Evolutionary conservation across 2,888 invertebrate species (phyloP).

Genomic region (Andrena haemorrhoa): DNA sequence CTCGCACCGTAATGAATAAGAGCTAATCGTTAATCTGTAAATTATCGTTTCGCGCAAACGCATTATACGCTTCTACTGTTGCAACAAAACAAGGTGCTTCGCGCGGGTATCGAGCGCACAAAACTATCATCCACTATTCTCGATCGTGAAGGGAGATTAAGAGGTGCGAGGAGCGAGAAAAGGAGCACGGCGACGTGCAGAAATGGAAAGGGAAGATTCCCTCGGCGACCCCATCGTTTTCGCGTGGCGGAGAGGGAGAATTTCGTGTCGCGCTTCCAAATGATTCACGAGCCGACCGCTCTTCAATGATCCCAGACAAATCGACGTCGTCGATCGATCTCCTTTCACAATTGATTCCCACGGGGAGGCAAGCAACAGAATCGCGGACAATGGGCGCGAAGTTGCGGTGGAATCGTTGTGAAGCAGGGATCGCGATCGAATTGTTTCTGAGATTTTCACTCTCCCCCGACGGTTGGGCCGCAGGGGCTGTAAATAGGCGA

Average conservation of each 20-base stretch:
- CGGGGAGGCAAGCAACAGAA: not conserved
- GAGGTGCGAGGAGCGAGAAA: slow-evolving; percentile 32
- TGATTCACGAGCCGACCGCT: slow-evolving; percentile 5
- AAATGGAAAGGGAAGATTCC: slow-evolving; percentile 14
- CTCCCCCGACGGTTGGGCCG: not conserved
- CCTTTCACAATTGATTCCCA: slow-evolving; percentile 14
- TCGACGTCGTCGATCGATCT: not conserved
- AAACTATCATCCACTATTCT: slow-evolving; percentile 35
- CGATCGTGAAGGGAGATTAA: slow-evolving; percentile 51
- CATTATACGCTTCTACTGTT: slow-evolving; percentile 78
- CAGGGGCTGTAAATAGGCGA: slow-evolving; percentile 39
- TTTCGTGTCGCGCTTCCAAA: slow-evolving; percentile 16
- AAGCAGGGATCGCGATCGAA: not conserved
- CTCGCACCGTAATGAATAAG: slow-evolving; percentile 44
- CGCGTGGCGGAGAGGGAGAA: slow-evolving; percentile 19
- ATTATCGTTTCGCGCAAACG: slow-evolving; percentile 75
- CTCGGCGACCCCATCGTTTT: slow-evolving; percentile 13
- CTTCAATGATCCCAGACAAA: not conserved
- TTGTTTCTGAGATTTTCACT: slow-evolving; percentile 39
- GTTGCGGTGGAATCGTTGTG: not conserved
- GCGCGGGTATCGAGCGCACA: slow-evolving; percentile 70
- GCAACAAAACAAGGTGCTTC: slow-evolving; percentile 71
- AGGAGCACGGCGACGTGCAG: not conserved
- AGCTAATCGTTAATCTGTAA: slow-evolving; percentile 68
- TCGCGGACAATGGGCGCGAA: not conserved